These are phyloP conservation scores for Cataglyphis albicans DNA, from an alignment of 2,888 invertebrate genomes.

Conservation along the genomic window DNA sequence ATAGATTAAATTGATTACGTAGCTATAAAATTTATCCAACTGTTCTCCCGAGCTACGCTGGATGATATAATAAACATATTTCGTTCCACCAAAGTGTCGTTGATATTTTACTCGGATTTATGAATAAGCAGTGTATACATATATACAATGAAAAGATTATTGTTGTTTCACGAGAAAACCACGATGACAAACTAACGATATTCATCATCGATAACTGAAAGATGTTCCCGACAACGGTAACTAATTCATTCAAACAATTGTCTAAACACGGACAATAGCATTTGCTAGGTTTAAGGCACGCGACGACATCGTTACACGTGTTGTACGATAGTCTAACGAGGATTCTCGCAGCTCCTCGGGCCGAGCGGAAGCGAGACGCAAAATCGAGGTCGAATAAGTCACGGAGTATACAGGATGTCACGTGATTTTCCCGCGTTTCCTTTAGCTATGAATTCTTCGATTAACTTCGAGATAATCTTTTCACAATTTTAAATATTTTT, in stretches of 20 bases:
- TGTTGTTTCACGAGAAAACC: not conserved
- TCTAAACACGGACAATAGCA: not conserved
- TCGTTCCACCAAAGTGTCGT: not conserved
- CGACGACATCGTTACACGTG: slow-evolving; percentile 34
- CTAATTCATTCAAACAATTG: slow-evolving; percentile 15
- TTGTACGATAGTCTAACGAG: slow-evolving; percentile 37
- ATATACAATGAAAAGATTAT: not conserved
- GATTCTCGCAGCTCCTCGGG: slow-evolving; percentile 3
- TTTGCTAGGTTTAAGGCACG: slow-evolving; percentile 3
- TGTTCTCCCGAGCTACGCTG: not conserved
- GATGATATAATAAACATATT: slow-evolving; percentile 15
- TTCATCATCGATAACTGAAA: not conserved
- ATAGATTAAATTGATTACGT: not conserved
- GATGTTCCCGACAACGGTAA: not conserved
- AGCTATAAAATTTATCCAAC: not conserved
- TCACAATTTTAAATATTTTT: not conserved
- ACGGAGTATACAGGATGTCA: slow-evolving; percentile 37
- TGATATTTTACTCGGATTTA: not conserved
- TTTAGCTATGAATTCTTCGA: slow-evolving; percentile 6
- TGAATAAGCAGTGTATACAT: not conserved
- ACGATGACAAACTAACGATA: not conserved
- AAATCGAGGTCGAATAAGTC: slow-evolving; percentile 37
- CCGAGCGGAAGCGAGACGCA: slow-evolving; percentile 8
- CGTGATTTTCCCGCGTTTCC: slow-evolving; percentile 46
- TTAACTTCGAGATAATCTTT: not conserved